phyloP scores from a whole-genome alignment of 2,113 vertebrate species.

The Lophotis ruficrista region DNA sequence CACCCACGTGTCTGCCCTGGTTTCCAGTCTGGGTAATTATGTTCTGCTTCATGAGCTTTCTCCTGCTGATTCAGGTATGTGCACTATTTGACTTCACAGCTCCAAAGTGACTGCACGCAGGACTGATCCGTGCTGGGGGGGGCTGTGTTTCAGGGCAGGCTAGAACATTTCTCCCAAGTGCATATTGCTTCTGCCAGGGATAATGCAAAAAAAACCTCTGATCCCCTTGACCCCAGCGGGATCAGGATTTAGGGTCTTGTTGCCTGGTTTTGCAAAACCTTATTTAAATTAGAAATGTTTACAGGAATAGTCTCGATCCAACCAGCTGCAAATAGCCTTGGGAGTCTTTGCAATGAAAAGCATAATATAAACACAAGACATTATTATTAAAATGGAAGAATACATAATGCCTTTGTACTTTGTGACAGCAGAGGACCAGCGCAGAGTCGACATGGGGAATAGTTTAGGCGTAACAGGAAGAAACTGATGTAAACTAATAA shows the following conservation, averaged over 20 bases:
- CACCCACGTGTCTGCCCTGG: neutral
- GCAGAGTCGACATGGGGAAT: neutral
- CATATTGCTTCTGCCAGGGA: neutral
- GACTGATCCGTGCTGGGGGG: neutral
- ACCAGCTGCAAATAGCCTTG: conserved; percentile 60
- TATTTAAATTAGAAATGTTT: conserved; percentile 49
- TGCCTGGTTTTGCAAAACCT: conserved; percentile 27
- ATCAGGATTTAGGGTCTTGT: conserved; percentile 32
- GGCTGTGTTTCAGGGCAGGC: neutral
- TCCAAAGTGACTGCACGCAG: neutral
- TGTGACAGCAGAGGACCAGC: conserved; percentile 29
- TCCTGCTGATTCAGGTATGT: conserved; percentile 19
- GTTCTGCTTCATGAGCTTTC: conserved; percentile 13
- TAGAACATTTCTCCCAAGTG: conserved; percentile 10
- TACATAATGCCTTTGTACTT: conserved; percentile 50
- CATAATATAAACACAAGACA: conserved; percentile 34
- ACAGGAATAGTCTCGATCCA: neutral
- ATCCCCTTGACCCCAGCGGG: neutral
- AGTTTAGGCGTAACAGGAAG: conserved; percentile 28
- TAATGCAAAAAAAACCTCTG: neutral
- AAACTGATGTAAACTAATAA: conserved; percentile 51
- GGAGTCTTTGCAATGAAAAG: conserved; percentile 50
- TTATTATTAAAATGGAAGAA: conserved; percentile 60
- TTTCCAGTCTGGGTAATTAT: conserved; percentile 41
- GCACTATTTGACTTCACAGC: conserved; percentile 5